These are phyloP conservation scores for Callithrix jacchus DNA, from an alignment of 2,113 vertebrate species.

Conservation along the genomic window DNA sequence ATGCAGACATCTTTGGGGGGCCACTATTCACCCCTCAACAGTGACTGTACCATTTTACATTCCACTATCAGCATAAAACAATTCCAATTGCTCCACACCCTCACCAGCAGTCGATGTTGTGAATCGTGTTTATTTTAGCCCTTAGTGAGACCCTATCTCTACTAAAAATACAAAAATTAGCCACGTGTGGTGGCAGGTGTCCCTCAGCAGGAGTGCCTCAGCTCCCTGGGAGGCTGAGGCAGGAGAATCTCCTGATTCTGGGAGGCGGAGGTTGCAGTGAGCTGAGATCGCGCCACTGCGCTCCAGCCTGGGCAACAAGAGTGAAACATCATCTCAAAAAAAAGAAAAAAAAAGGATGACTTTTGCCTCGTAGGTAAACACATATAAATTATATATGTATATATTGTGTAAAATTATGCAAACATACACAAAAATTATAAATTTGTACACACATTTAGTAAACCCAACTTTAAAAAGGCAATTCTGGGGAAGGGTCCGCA, in stretches of 20 bases:
- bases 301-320: too few relatives aligned
- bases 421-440: not conserved
- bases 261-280: too few relatives aligned
- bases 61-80: not conserved
- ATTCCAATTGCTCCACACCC: not conserved
- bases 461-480: not conserved
- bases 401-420: not conserved
- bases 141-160: too few relatives aligned
- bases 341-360: not conserved
- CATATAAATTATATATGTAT: not conserved
- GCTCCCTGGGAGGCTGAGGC: too few relatives aligned
- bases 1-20: not conserved
- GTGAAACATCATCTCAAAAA: not conserved
- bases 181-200: too few relatives aligned
- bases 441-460: not conserved
- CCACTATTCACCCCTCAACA: fast-evolving
- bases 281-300: too few relatives aligned
- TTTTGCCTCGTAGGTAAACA: not conserved
- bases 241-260: too few relatives aligned
- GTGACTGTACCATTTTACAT: too few relatives aligned
- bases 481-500: not conserved
- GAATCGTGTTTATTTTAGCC: not conserved
- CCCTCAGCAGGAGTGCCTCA: too few relatives aligned
- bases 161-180: too few relatives aligned
- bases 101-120: too few relatives aligned